Evolutionary conservation across 1,140 invertebrate genomes (phyloP), one percentile per base, ranked within the genome.

Genomic region (Tribolium castaneum): DNA sequence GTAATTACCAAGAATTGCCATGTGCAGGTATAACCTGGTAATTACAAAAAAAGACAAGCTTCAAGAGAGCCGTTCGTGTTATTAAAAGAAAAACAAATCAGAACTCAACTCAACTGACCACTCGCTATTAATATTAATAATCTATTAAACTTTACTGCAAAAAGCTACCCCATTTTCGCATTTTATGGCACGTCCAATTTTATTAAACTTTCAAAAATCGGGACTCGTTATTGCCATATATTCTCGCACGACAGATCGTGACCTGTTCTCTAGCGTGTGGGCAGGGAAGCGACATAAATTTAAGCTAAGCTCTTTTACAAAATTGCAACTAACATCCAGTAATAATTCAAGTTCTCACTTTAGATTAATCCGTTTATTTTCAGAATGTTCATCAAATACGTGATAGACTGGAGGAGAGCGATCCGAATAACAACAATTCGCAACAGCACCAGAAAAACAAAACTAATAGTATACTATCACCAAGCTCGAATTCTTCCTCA

Each of bases 341-440:
- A n/a, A 39, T 39, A 39, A 39, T 7, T 39, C 34, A 39, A 2
- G 6, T 39, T 39, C 34, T 39, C 34, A 39, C 34, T 39, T 3
- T 39, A 1, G 16, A 19, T 19, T 19, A 19, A 19, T 19, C 1
- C 2, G 2, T 30, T 22, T 66, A 34, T 75, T 75, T 75, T 70
- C 49, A 79, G 78, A 39, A 54, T 66, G 10, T 9, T 10, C 35
- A 56, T 6, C 70, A 66, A 25, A n/a, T 13, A 34, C 10, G 30
- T 35, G 30, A 59, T 16, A 73, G 22, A 50, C 5, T 25, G 1
- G 35, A 75, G 35, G 66, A 76, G 76, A 80, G 82, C 34, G 83
- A 84, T 62, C 71, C 66, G 4, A 84, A 84, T 70, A 84, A 84
- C 49, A 84, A 84, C 49, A 84, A 84, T 66, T 79, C 79, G 7